Evolutionary conservation across 2,113 vertebrate species (phyloP), one percentile per base, ranked within the genome.

Genomic region (Uria aalge): DNA sequence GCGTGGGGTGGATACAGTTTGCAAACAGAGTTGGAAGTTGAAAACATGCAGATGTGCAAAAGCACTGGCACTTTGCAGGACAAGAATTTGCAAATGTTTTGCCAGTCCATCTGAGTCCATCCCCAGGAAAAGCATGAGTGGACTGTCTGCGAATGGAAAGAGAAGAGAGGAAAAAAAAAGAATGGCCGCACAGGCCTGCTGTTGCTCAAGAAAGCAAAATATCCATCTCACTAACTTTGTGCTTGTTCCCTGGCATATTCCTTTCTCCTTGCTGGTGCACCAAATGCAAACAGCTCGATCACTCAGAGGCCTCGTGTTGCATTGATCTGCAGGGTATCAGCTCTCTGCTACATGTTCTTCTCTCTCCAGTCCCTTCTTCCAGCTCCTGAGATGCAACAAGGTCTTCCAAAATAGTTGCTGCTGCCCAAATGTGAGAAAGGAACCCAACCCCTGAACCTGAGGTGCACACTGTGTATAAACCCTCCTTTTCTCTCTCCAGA

Each of bases 1-100:
- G 18, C 0, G 0, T 21, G 48, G 21, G 23, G 47, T 9, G 43
- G n/a, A 52, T 5, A 18, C 0, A 1, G 72, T 88, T 60, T 88
- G 82, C 43, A 84, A 80, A 43, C 21, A 36, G 81, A 56, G 9
- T 0, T 67, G 40, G 50, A 67, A 77, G 63, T 0, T 67, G 67
- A 76, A 80, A 84, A 74, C 29, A 20, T 15, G 13, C 57, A 68
- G 74, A 67, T 0, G 1, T 68, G 57, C 19, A 57, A 57, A 90
- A 85, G 9, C 34, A 27, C 24, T 14, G 17, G 22, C 53, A 86
- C 20, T 84, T 40, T 38, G 32, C 50, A 73, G 53, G 63, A 40
- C 30, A 66, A 77, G 62, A 43, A 30, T 45, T 64, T 80, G 57
- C 27, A 91, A 83, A 60, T 17, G 22, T 32, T 91, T 79, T 79